Evolutionary conservation across 2,888 invertebrate species (phyloP).

Genomic region (Bellardia bayeri): DNA sequence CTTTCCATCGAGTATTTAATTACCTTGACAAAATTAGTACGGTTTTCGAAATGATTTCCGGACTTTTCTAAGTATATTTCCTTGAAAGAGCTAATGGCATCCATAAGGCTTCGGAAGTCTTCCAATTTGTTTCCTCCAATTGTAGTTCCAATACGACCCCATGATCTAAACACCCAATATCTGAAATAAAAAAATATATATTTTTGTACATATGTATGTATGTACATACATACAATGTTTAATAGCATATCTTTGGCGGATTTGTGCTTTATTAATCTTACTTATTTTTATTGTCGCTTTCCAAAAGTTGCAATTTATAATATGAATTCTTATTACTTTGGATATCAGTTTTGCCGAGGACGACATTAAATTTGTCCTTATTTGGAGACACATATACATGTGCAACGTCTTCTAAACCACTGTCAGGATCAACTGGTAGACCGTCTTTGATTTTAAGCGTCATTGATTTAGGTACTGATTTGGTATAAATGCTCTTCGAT

Average conservation of each 20-base stretch:
- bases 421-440: slow-evolving; percentile 96
- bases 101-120: slow-evolving; percentile 83
- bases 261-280: slow-evolving; percentile 81
- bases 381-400: slow-evolving; percentile 88
- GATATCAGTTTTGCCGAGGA: slow-evolving; percentile 94
- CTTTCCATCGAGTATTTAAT: background rate
- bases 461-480: slow-evolving; percentile 86
- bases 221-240: no score
- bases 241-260: background rate
- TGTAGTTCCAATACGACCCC: slow-evolving; percentile 98
- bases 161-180: slow-evolving; percentile 94
- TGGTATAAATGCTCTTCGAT: slow-evolving; percentile 87
- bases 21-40: slow-evolving; percentile 88
- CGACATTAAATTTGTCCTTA: slow-evolving; percentile 88
- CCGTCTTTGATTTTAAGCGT: slow-evolving; percentile 92
- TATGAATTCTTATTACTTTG: slow-evolving; percentile 95
- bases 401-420: slow-evolving; percentile 88
- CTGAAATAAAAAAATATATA: slow-evolving; percentile 80
- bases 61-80: slow-evolving; percentile 90
- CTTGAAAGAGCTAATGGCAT: slow-evolving; percentile 88
- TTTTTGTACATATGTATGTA: background rate
- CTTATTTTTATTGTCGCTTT: slow-evolving; percentile 88
- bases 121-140: slow-evolving; percentile 91
- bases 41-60: slow-evolving; percentile 90
- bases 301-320: slow-evolving; percentile 96